These are phyloP conservation scores for Formicarius rufipectus DNA, from an alignment of 2,113 vertebrate species.

Conservation along the genomic window DNA sequence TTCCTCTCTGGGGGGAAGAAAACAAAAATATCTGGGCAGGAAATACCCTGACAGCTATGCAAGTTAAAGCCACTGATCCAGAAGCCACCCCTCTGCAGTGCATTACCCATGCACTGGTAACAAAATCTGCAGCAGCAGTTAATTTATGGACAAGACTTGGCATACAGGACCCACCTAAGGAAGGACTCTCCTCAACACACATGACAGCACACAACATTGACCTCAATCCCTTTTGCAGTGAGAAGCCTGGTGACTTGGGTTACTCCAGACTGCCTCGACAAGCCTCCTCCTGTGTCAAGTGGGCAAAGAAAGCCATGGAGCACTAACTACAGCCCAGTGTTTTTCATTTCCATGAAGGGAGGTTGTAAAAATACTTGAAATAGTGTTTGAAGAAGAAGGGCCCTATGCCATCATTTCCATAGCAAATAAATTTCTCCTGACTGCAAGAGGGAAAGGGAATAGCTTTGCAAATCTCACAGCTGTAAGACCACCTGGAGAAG, in stretches of 20 bases:
- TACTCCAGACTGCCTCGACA: background rate
- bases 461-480: background rate
- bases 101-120: rapidly evolving
- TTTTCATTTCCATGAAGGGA: background rate
- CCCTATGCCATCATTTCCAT: background rate
- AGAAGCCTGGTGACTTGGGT: background rate
- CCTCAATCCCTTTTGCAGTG: background rate
- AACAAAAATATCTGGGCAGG: background rate
- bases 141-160: background rate
- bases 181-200: background rate
- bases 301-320: background rate
- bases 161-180: background rate
- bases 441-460: background rate
- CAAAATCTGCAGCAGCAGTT: background rate
- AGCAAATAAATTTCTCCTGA: background rate
- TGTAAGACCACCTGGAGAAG: background rate
- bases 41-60: rapidly evolving
- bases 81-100: background rate
- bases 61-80: background rate
- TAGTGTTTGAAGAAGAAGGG: background rate
- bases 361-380: background rate
- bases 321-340: background rate
- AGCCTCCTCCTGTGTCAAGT: background rate
- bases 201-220: rapidly evolving
- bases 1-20: background rate